A percentile compares a stretch with the other conserved stretches of the same genome.
Evolutionary conservation across 2,888 invertebrate species (phyloP).

Genomic region (Theretra japonica): DNA sequence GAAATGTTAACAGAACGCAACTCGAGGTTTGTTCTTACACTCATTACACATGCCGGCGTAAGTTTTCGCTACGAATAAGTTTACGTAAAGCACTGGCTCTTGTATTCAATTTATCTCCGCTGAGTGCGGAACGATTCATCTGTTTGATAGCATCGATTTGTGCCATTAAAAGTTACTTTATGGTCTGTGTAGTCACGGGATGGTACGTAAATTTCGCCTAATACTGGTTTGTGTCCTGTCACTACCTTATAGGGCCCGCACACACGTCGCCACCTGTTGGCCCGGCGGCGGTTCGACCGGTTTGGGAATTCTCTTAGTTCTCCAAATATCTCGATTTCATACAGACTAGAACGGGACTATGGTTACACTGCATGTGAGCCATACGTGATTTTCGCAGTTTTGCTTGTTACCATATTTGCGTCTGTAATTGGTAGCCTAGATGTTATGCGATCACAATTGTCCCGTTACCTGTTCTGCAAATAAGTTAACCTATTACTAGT

Average conservation of each 20-base stretch:
- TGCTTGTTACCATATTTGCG: slow-evolving; percentile 3
- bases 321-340: slow-evolving; percentile 14
- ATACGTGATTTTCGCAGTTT: background rate
- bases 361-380: background rate
- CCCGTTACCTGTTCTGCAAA: background rate
- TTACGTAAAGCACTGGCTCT: slow-evolving; percentile 53
- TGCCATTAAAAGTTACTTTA: slow-evolving; percentile 69
- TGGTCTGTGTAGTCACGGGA: slow-evolving; percentile 52
- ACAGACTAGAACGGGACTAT: slow-evolving; percentile 1
- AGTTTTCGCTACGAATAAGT: slow-evolving; percentile 52
- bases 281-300: slow-evolving; percentile 1
- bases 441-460: background rate
- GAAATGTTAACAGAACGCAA: background rate
- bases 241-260: slow-evolving; percentile 62
- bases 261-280: slow-evolving; percentile 63
- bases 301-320: slow-evolving; percentile 2
- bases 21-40: slow-evolving; percentile 44
- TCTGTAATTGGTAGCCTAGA: background rate
- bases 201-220: slow-evolving; percentile 70
- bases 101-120: slow-evolving; percentile 60
- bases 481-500: background rate
- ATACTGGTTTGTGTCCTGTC: slow-evolving; percentile 70
- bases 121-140: slow-evolving; percentile 59
- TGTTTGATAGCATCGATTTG: slow-evolving; percentile 70
- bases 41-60: slow-evolving; percentile 44